Conservation (phyloP, 2,113 vertebrate species). For the Pelusios castaneus region DNA sequence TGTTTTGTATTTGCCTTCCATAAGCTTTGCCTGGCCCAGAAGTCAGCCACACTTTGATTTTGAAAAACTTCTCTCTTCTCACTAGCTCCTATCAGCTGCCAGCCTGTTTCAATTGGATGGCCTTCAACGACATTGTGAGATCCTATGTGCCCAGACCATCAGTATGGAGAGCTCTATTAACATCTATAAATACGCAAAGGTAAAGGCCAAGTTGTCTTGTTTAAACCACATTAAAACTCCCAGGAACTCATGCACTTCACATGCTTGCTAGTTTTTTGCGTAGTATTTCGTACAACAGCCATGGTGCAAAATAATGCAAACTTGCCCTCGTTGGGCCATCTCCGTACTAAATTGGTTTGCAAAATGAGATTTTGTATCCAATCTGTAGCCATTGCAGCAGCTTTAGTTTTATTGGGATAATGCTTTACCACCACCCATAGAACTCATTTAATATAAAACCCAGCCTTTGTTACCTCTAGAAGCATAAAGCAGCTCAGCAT, state of each 20-base stretch:
- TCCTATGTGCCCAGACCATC: conserved; percentile 90
- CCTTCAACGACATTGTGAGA: conserved; percentile 94
- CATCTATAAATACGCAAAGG: conserved; percentile 96
- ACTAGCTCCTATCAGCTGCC: conserved; percentile 89
- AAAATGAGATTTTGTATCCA: neutral
- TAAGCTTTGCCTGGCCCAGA: neutral
- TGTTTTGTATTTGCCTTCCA: neutral
- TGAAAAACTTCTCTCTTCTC: conserved; percentile 7
- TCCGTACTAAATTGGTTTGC: neutral
- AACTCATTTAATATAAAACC: neutral
- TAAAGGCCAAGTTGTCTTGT: neutral
- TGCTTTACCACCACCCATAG: no score
- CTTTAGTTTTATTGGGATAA: accelerated
- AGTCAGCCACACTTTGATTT: neutral
- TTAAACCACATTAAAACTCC: neutral
- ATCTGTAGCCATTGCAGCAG: neutral
- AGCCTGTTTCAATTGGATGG: conserved; percentile 90
- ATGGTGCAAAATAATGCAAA: neutral
- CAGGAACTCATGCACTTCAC: accelerated
- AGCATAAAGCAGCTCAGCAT: neutral
- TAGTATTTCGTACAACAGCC: neutral
- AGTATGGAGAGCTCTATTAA: conserved; percentile 87
- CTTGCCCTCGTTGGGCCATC: neutral
- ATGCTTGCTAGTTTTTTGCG: accelerated
- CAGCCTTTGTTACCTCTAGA: accelerated